Base-by-base conservation (phyloP, 2,113 vertebrate genomes). In the Elanus axillaris region DNA sequence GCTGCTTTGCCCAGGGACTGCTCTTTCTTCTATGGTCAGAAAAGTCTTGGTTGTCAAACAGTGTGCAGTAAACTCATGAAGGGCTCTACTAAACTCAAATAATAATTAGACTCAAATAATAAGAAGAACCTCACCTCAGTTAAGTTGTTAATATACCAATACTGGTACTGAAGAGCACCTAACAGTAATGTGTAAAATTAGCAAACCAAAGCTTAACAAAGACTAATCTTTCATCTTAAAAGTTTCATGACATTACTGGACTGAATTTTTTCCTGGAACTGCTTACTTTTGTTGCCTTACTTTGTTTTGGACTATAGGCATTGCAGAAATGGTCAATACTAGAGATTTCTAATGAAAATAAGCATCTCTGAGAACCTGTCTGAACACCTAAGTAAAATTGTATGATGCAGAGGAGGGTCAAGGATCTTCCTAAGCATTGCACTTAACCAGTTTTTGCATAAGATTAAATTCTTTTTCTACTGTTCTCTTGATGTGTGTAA, bases 21-120 rank as follows among this genome's bases (percentile, higher is more conserved):
- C 5, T 0, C 25, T 71, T 53, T 38, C 40, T 29, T 29, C n/a
- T 15, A 2, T 0, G 2, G 5, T 15, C 63, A 79, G 47, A 59
- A 79, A 67, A 66, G 22, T 6, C 10, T 48, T 56, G 36, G 3
- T 2, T 68, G 40, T 11, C 31, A 79, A 90, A 77, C 0, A 0
- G 11, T 8, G 38, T 3, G 12, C 31, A 36, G 56, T 7, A 52
- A 66, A 66, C 10, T 50, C 47, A 67, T 7, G 5, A 13, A 56
- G 7, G 5, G 27, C 25, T 84, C 43, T 43, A 3, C 20, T 31
- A 19, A 32, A 38, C 15, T 40, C 23, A 50, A 26, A 52, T 50
- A 47, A 59, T 16, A 72, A 11, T n/a, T n/a, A 19, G n/a, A 38
- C 15, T 40, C 23, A 50, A 26, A 52, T 50, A 47, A 59, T 16